Percentiles rank a stretch among this genome's conserved stretches.
Conservation (phyloP, 2,888 invertebrate genomes). For the Leptothorax acervorum region DNA sequence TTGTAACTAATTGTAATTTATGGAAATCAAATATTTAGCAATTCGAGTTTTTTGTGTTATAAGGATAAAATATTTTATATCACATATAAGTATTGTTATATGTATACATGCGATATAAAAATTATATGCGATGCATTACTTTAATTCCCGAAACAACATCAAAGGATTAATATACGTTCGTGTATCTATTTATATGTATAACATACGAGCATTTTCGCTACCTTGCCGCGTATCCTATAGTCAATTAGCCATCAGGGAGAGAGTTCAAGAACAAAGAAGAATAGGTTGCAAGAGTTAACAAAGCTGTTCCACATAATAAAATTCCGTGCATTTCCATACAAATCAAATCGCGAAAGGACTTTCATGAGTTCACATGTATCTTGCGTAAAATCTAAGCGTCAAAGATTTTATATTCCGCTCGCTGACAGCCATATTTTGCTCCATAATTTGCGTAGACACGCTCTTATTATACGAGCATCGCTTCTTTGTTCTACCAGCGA, state of each 20-base stretch:
- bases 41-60: background rate
- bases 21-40: background rate
- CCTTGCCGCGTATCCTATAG: background rate
- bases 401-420: slow-evolving; percentile 46
- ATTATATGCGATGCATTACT: background rate
- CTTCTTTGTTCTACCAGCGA: background rate
- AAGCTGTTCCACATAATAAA: slow-evolving; percentile 1
- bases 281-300: background rate
- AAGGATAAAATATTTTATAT: background rate
- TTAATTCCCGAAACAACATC: background rate
- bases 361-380: background rate
- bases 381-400: background rate
- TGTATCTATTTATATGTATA: background rate
- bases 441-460: slow-evolving; percentile 18
- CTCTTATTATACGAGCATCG: slow-evolving; percentile 8
- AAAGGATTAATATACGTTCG: background rate
- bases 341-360: background rate
- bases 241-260: background rate
- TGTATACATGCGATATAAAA: background rate
- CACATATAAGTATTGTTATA: background rate
- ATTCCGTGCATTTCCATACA: background rate
- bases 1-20: background rate
- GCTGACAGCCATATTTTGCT: slow-evolving; percentile 26
- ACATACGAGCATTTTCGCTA: background rate
- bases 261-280: background rate